Conservation (phyloP, 2,113 vertebrate genomes). For the Halcyon malimbica region DNA sequence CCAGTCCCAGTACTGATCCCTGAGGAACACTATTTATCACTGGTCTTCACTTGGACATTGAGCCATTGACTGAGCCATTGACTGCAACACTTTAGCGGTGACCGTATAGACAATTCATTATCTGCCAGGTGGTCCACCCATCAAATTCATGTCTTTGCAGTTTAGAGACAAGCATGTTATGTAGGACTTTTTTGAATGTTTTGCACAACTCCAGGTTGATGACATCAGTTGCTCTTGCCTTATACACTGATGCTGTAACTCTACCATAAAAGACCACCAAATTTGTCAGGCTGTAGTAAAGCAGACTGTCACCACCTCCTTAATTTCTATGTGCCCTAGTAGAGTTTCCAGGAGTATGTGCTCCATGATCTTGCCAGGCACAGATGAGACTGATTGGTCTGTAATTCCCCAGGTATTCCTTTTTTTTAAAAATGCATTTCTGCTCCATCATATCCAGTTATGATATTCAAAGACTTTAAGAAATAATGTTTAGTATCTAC, state of each 20-base stretch:
- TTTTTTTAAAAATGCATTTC: not conserved
- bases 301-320: not conserved
- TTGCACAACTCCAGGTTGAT: not conserved
- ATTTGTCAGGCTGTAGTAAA: not conserved
- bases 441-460: not conserved
- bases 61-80: not conserved
- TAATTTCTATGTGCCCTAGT: not conserved
- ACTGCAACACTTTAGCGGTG: not conserved
- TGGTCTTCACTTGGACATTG: not conserved
- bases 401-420: not conserved
- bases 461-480: not conserved
- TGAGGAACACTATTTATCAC: not conserved
- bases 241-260: not conserved
- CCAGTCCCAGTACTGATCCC: not conserved
- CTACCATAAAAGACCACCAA: not conserved
- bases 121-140: not conserved
- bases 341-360: not conserved
- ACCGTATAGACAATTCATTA: not conserved
- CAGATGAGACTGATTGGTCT: not conserved
- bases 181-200: not conserved
- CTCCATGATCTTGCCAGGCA: not conserved
- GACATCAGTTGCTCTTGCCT: not conserved
- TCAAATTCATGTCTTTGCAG: not conserved
- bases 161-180: not conserved
- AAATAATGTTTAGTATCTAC: not conserved